These are phyloP conservation scores for Chloropsis cyanopogon DNA, from an alignment of 2,113 vertebrate species.

Conservation along the genomic window DNA sequence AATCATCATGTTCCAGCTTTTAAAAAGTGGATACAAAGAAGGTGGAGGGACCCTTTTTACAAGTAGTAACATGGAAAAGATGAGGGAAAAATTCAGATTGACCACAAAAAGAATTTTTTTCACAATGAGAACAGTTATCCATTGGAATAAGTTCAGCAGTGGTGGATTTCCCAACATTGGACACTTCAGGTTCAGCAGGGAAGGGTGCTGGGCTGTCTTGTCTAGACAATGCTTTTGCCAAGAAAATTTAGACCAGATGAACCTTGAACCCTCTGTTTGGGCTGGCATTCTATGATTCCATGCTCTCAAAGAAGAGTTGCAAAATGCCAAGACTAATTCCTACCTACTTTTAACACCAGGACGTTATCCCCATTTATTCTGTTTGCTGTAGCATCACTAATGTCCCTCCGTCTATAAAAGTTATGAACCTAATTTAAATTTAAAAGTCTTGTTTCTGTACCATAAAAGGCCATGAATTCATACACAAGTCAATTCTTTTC, in stretches of 20 bases:
- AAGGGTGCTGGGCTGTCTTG: not conserved
- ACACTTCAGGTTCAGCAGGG: not conserved
- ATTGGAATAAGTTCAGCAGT: not conserved
- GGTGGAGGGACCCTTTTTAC: not conserved
- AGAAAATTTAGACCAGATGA: not conserved
- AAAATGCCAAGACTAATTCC: not conserved
- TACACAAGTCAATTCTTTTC: not conserved
- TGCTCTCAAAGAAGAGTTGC: not conserved
- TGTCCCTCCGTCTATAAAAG: constrained; percentile 3
- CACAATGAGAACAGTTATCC: too few species aligned
- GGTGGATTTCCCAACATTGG: not conserved
- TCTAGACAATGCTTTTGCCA: not conserved
- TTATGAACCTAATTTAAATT: constrained; percentile 46
- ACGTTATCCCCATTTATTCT: constrained; percentile 8
- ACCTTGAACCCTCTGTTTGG: not conserved
- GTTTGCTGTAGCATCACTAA: constrained; percentile 16
- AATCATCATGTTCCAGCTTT: not conserved
- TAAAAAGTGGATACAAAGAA: not conserved
- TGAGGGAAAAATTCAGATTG: not conserved
- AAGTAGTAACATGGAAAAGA: not conserved
- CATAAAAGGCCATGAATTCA: constrained; percentile 14
- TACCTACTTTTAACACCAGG: not conserved
- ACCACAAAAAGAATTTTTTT: not conserved
- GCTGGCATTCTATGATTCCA: not conserved
- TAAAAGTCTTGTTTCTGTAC: constrained; percentile 19